A percentile compares a stretch with the other conserved stretches of the same genome.
phyloP scores from a whole-genome alignment of 2,113 vertebrate species.

The Neopipo cinnamomea region DNA sequence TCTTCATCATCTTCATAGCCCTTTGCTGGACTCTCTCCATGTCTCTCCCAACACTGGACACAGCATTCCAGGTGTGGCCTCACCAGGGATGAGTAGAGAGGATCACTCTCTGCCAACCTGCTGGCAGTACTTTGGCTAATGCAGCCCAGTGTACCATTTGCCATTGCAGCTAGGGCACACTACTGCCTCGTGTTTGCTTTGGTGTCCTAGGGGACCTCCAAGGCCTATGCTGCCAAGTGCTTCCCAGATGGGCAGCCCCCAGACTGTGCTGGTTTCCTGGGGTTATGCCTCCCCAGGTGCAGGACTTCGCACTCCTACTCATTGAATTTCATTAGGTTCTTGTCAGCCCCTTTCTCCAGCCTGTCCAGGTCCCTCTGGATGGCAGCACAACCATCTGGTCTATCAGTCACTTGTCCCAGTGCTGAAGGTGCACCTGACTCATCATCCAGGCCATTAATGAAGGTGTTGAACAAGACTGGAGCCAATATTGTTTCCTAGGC shows the following conservation, averaged over 20 bases:
- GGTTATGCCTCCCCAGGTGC: neutral
- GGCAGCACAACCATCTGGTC: neutral
- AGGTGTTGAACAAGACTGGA: neutral
- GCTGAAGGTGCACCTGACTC: neutral
- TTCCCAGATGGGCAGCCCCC: neutral
- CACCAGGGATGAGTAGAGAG: neutral
- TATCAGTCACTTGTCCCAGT: neutral
- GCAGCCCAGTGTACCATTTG: neutral
- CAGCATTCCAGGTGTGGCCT: neutral
- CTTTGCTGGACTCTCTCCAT: neutral
- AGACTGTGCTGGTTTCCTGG: neutral
- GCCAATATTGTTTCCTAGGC: neutral
- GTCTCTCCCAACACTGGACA: neutral
- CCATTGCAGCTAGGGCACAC: neutral
- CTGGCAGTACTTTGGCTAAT: neutral
- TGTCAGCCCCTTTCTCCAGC: neutral
- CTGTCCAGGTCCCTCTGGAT: neutral
- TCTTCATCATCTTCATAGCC: accelerated
- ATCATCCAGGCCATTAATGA: neutral
- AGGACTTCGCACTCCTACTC: neutral
- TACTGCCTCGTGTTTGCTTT: accelerated
- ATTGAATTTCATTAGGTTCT: neutral
- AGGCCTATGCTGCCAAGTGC: neutral
- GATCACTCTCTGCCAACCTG: neutral
- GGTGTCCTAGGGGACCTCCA: accelerated